These are phyloP conservation scores for Thera britannica DNA, from an alignment of 2,888 invertebrate genomes.

Conservation along the genomic window DNA sequence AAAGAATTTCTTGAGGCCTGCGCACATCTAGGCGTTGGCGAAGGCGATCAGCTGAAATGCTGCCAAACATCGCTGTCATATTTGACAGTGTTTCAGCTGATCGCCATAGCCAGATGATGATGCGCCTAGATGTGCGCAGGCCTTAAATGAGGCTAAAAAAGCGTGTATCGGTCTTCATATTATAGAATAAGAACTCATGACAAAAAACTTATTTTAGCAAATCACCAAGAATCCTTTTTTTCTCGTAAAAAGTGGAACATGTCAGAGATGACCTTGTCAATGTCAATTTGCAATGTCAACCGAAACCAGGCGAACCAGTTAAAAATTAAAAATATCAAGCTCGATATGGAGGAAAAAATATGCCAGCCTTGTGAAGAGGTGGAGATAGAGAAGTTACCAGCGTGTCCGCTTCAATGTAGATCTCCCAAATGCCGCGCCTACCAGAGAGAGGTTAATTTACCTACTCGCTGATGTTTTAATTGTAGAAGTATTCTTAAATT, in stretches of 20 bases:
- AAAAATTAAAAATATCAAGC: neutral
- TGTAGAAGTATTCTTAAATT: too few relatives aligned
- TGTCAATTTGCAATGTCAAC: neutral
- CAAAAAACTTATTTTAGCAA: too few relatives aligned
- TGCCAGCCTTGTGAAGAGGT: constrained; percentile 62
- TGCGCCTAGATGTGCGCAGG: too few relatives aligned
- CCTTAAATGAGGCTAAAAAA: too few relatives aligned
- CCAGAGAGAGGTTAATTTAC: constrained; percentile 28
- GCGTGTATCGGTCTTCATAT: too few relatives aligned
- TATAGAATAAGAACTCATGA: too few relatives aligned
- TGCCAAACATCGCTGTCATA: too few relatives aligned
- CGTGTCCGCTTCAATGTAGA: constrained; percentile 66
- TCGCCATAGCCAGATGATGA: too few relatives aligned
- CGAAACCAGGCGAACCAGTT: neutral
- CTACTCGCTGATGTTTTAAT: neutral
- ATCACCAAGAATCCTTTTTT: too few relatives aligned
- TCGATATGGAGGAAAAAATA: constrained; percentile 55
- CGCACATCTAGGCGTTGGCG: too few relatives aligned
- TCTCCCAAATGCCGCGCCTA: constrained; percentile 66
- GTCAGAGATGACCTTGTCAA: constrained; percentile 11
- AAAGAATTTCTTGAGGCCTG: neutral
- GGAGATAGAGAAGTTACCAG: constrained; percentile 53
- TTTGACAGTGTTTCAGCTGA: too few relatives aligned
- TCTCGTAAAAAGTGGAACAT: neutral
- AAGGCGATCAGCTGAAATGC: too few relatives aligned